Evolutionary conservation across 1,140 invertebrate species (phyloP), one percentile per base, ranked within the genome.

Genomic region (Macrotrachela quadricornifera): DNA sequence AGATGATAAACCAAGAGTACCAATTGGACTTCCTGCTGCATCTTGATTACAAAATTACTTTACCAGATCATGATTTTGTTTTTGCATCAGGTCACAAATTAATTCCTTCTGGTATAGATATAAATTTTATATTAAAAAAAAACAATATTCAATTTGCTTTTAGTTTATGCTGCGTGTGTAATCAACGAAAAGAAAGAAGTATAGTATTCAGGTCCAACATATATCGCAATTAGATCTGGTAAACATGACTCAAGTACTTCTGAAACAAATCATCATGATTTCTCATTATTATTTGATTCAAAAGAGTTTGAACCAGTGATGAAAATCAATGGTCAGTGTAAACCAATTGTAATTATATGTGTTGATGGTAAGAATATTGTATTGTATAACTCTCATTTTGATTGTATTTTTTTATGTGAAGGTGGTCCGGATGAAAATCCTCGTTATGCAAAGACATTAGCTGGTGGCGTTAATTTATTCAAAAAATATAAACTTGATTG

Each of bases 371-470:
- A 57, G 51, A 58, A 51, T 59, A 30, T 30, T 30, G 21, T 8
- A 30, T 30, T 30, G 2, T 30, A 30, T 30, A 30, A 30, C 8
- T 30, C 2, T 30, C 8, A 30, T 30, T 4, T 30, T 30, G 2
- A 30, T 30, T 30, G 2, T 8, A 30, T 30, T 30, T 8, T 4
- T 30, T 30, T 30, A 30, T 30, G 2, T 30, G 8, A 30, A 30
- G 64, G 66, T 39, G 64, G 68, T 15, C 68, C 66, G 11, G 67
- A 73, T 57, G 64, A 71, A 60, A 71, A 69, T 54, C 68, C 67
- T 18, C 50, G 67, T 8, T 41, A 51, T 61, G 13, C 37, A 11
- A 61, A 65, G 57, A 60, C 64, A 12, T 69, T 70, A 42, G 40
- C 43, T 10, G 36, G 56, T 49, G 68, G 62, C 36, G 61, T 68